Evolutionary conservation across 2,888 invertebrate species (phyloP).

Genomic region (Mimachlamys varia): DNA sequence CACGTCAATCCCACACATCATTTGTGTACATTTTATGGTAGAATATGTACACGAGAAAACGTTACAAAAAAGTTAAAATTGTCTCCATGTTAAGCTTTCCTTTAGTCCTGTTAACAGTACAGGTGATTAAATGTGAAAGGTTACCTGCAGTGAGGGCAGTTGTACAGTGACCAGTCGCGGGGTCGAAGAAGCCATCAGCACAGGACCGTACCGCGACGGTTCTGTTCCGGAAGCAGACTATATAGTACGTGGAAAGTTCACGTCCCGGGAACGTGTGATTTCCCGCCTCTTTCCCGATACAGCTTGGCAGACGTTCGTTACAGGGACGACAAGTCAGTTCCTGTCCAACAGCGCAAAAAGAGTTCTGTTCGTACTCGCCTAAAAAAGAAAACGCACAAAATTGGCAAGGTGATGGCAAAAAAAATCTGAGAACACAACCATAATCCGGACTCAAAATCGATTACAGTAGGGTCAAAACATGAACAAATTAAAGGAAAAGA

Average conservation of each 20-base stretch:
- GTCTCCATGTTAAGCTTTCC: background rate
- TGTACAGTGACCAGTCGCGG: constrained; percentile 54
- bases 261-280: constrained; percentile 62
- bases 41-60: too few species aligned
- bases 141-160: constrained; percentile 60
- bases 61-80: too few species aligned
- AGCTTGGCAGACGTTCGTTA: constrained; percentile 59
- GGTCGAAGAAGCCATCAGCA: constrained; percentile 58
- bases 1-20: too few species aligned
- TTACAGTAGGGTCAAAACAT: too few species aligned
- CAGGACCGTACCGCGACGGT: constrained; percentile 60
- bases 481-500: too few species aligned
- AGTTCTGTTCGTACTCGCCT: constrained; percentile 65
- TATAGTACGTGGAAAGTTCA: constrained; percentile 59
- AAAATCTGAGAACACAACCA: too few species aligned
- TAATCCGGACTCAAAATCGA: too few species aligned
- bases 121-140: background rate
- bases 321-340: constrained; percentile 61
- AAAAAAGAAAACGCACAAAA: too few species aligned
- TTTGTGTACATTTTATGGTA: too few species aligned
- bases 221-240: constrained; percentile 58
- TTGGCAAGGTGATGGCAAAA: too few species aligned
- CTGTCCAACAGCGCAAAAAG: constrained; percentile 52
- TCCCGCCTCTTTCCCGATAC: constrained; percentile 61
- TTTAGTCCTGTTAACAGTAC: too few species aligned